A percentile compares a stretch with the other conserved stretches of the same genome.
phyloP scores from a whole-genome alignment of 2,888 invertebrate genomes.

The Boloria selene region DNA sequence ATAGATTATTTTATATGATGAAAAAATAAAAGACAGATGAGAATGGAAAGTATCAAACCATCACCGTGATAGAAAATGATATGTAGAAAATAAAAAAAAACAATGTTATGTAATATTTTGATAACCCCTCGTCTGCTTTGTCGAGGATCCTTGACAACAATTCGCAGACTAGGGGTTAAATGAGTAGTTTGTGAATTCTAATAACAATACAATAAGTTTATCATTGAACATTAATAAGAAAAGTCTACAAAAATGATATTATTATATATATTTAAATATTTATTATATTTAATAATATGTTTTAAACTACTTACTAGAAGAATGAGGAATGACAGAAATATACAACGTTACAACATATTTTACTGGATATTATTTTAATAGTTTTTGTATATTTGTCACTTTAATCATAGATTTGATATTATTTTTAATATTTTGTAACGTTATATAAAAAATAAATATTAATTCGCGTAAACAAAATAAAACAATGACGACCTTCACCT shows the following conservation, averaged over 20 bases:
- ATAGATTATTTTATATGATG: conserved; percentile 42
- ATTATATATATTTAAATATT: conserved; percentile 1
- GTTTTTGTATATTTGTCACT: not conserved
- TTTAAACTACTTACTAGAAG: conserved; percentile 19
- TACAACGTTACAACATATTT: conserved; percentile 16
- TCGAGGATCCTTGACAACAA: no score
- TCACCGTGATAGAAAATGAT: conserved; percentile 67
- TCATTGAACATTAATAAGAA: not conserved
- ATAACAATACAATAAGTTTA: not conserved
- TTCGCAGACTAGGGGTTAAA: no score
- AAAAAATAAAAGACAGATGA: conserved; percentile 54
- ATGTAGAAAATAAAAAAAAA: conserved; percentile 10
- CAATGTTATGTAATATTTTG: conserved; percentile 4
- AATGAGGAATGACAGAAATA: conserved; percentile 7
- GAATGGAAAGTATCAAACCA: conserved; percentile 72
- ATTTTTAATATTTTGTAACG: conserved; percentile 26
- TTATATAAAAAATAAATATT: conserved; percentile 22
- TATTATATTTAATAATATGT: not conserved
- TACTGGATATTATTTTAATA: not conserved
- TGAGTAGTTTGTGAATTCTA: conserved; percentile 6
- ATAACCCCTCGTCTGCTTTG: no score
- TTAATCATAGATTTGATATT: not conserved
- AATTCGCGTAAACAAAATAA: conserved; percentile 20
- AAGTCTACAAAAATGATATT: conserved; percentile 4
- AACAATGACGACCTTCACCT: conserved; percentile 64